Conservation (phyloP, 2,113 vertebrate genomes). For the Calonectris borealis region DNA sequence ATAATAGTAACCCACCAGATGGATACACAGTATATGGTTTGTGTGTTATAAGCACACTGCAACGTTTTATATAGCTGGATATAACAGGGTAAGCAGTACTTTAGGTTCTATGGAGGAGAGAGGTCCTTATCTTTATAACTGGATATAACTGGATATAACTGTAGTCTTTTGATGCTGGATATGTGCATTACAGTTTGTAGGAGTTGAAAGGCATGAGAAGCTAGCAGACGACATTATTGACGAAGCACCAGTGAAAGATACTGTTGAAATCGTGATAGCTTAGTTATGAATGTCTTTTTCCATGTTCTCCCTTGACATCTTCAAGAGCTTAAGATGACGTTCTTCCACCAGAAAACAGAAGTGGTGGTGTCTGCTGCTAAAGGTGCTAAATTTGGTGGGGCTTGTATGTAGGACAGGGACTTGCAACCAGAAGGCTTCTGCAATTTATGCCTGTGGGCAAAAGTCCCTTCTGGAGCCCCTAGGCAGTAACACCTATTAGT, state of each 20-base stretch:
- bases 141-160: too few species aligned
- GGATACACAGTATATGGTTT: not conserved
- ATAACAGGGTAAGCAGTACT: not conserved
- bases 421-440: not conserved
- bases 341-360: not conserved
- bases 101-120: not conserved
- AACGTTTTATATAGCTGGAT: not conserved
- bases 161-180: not conserved
- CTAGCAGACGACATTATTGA: not conserved
- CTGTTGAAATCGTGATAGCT: not conserved
- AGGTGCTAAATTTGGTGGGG: not conserved
- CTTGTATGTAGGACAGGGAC: not conserved
- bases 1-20: not conserved
- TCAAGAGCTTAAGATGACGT: not conserved
- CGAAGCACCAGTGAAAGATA: not conserved
- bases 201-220: not conserved
- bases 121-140: not conserved
- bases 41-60: not conserved
- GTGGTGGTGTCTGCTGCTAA: not conserved
- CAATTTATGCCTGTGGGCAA: not conserved
- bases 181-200: not conserved
- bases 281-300: not conserved
- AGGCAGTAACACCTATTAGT: not conserved
- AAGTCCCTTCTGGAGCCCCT: not conserved
- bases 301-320: not conserved